Base-by-base conservation (phyloP, 64 coral and sea anemone genomes). In the Montipora capricornis region DNA sequence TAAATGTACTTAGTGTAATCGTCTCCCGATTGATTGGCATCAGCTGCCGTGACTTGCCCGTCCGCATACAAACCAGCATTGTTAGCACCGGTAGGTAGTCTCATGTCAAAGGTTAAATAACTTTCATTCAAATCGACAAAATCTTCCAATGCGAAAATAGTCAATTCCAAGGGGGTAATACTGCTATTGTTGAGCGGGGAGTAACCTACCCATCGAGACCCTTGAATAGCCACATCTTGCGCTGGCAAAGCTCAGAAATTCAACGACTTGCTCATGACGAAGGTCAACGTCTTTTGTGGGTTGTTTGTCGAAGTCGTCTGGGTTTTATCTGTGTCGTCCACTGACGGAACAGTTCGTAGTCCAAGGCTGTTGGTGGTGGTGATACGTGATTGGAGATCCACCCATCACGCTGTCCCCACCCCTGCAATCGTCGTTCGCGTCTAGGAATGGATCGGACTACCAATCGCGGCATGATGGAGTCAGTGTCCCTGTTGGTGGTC, bases 91-190 rank as follows among this genome's bases (percentile, higher is more conserved):
- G 52, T 29, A 3, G 4, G 22, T n/a, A 79, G 3, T 4, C 14
- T 29, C 12, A 75, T n/a, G 19, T 84, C 45, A 66, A 74, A 22
- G 5, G 20, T 9, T 20, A 92, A 93, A 26, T 87, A 93, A 85
- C 37, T 87, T 6, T 60, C 46, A 4, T 5, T 52, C 44, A 93
- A 62, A 69, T 87, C 82, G 0, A 93, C 0, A 37, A 37, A 37
- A 37, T 37, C 37, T 37, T 37, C 37, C 37, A 37, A 37, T 37
- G 2, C 37, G 37, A 2, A 8, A 69, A 80, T 11, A 4, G 20
- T 1, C 10, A 93, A 87, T 70, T 93, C 82, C 7, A 84, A 15
- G 1, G 82, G 91, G 0, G 5, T 87, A 7, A 87, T 64, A 17
- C 53, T 57, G 1, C 47, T 46, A 6, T 24, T 57, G 17, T 70